Evolutionary conservation across 2,797 vertebrate genomes (phyloP).

Genomic region (Enteromius thamalakanensis): DNA sequence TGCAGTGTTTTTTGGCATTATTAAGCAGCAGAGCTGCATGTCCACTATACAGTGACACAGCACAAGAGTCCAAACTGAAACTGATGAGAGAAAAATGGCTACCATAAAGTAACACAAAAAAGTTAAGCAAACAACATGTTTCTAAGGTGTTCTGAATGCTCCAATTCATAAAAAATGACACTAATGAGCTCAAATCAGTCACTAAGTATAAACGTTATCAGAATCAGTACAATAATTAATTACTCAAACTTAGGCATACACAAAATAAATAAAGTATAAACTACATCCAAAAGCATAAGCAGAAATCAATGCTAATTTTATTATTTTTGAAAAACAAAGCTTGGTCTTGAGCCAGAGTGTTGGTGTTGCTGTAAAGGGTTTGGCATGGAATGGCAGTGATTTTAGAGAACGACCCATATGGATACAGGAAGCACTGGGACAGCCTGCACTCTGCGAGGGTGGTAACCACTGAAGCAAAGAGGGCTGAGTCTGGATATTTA

Average conservation of each 20-base stretch:
- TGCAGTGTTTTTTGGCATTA: background rate
- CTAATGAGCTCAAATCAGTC: background rate
- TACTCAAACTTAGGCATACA: background rate
- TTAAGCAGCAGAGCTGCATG: background rate
- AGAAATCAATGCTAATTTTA: background rate
- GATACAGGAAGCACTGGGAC: slow-evolving; percentile 59
- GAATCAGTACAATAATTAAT: background rate
- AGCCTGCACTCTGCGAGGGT: slow-evolving; percentile 51
- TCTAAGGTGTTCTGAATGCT: background rate
- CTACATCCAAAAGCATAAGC: background rate
- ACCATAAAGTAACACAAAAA: background rate
- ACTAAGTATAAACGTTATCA: background rate
- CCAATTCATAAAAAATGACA: background rate
- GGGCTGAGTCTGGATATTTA: slow-evolving; percentile 40
- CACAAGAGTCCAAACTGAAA: background rate
- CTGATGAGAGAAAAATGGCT: background rate
- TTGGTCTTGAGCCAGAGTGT: slow-evolving; percentile 2
- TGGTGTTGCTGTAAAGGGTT: slow-evolving; percentile 22
- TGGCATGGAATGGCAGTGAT: slow-evolving; percentile 31
- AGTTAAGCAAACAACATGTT: background rate
- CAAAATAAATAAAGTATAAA: background rate
- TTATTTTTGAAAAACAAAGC: slow-evolving; percentile 22
- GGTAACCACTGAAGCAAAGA: slow-evolving; percentile 49
- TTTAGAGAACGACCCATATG: slow-evolving; percentile 54
- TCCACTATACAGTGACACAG: background rate